Base-by-base conservation (phyloP, 2,888 invertebrate species). In the Limnephilus rhombicus region DNA sequence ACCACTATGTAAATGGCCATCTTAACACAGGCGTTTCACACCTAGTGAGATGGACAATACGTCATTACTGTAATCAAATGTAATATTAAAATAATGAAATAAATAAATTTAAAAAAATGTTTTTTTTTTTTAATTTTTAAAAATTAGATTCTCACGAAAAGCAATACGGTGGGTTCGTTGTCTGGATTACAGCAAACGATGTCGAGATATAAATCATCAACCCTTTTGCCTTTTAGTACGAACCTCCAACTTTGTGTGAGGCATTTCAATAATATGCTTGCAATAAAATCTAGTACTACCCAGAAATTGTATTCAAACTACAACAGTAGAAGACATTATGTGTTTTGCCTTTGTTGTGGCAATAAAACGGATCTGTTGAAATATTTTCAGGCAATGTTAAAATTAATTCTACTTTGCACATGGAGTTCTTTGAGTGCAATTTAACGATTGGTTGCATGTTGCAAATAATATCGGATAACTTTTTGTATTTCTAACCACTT, bases 181-280 rank as follows among this genome's bases (percentile, higher is more conserved):
- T 83, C 34, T 83, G 34, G 83, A 83, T 83, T 83, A 83, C 34
- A 83, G 41, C 34, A 37, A 83, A 24, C 37, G 34, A 83, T 11
- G 41, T 24, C 37, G 37, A 24, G 37, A 37, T 37, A 34, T 83
- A 83, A 83, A 83, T 83, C 83, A 83, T 83, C 37, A 83, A 83
- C 83, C 83, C 83, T 83, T 68, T 68, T 68, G 68, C 68, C 68
- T n/a, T 68, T 83, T 83, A 83, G 37, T 83, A 34, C 37, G 9
- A 18, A 41, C 83, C 83, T 37, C 83, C 24, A 41, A 83, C 83
- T 83, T 83, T 83, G 83, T 83, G 83, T 83, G 83, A 68, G 83
- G 83, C 24, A 83, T 83, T 83, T 37, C 7, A 83, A 83, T 37
- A 37, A 83, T 37, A 37, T n/a, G 83, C n/a, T 83, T 11, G 83